These are phyloP conservation scores for Orthosia cruda DNA, from an alignment of 2,888 invertebrate species.

Conservation along the genomic window DNA sequence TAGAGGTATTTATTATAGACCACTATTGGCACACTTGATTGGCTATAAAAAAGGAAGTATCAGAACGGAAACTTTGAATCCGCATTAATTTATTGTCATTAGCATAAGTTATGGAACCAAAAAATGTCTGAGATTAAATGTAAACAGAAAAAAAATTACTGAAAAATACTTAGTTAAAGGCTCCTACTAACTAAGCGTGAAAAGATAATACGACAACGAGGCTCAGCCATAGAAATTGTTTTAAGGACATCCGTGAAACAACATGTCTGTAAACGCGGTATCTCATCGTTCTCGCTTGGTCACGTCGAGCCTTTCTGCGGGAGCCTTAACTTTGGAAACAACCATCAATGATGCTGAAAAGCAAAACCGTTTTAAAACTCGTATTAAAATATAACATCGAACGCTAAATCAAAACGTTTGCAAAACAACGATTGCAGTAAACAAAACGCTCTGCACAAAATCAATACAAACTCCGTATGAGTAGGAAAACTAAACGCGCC, in stretches of 20 bases:
- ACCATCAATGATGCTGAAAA: not conserved
- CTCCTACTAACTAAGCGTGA: not conserved
- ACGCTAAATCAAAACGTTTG: conserved; percentile 13
- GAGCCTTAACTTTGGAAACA: no score
- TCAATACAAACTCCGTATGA: conserved; percentile 31
- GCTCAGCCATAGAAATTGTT: no score
- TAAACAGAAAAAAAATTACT: no score
- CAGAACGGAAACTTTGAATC: not conserved
- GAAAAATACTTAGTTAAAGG: not conserved
- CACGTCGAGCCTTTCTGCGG: no score
- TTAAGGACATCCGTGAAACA: no score
- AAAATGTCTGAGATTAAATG: not conserved
- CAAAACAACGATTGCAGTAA: conserved; percentile 16
- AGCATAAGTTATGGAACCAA: not conserved
- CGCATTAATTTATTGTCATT: not conserved
- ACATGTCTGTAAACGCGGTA: no score
- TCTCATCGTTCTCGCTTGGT: no score
- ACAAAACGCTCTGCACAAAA: conserved; percentile 24
- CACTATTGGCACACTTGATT: not conserved
- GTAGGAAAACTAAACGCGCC: conserved; percentile 33
- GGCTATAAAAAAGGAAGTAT: not conserved
- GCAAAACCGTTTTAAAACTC: conserved; percentile 12
- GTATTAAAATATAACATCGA: not conserved
- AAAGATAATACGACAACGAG: no score
- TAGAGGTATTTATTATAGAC: not conserved